Evolutionary conservation across 2,797 vertebrate genomes (phyloP).

Genomic region (Clamator glandarius): DNA sequence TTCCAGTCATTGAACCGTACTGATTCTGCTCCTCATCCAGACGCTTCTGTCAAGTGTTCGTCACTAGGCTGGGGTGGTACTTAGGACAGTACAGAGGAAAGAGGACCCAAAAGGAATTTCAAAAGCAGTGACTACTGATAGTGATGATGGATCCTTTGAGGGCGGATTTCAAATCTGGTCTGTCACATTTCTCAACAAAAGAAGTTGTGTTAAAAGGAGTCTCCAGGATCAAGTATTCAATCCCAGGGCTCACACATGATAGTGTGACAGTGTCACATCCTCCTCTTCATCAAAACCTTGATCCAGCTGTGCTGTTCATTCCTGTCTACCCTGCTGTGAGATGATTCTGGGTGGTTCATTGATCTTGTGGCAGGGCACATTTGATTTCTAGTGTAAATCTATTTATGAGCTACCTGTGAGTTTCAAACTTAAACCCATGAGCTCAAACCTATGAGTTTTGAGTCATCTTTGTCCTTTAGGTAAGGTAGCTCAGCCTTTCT

Average conservation of each 20-base stretch:
- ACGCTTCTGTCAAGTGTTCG: neutral
- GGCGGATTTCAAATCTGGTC: neutral
- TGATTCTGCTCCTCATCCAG: neutral
- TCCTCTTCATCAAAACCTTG: neutral
- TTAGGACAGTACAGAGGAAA: neutral
- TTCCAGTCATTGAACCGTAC: neutral
- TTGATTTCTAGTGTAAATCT: neutral
- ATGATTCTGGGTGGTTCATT: rapidly evolving
- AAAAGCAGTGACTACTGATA: neutral
- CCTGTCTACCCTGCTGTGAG: neutral
- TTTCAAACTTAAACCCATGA: neutral
- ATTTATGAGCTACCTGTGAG: neutral
- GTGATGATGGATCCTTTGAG: neutral
- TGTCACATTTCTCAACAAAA: neutral
- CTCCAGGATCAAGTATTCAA: neutral
- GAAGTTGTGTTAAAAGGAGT: neutral
- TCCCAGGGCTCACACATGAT: neutral
- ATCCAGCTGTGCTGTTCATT: neutral
- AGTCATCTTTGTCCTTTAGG: neutral
- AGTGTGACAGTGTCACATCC: neutral
- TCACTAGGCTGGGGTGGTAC: neutral
- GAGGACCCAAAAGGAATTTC: neutral
- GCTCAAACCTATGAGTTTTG: neutral
- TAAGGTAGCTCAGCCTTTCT: neutral
- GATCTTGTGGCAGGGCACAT: neutral